Evolutionary conservation across 2,888 invertebrate genomes (phyloP).

Genomic region (Congeria kusceri): DNA sequence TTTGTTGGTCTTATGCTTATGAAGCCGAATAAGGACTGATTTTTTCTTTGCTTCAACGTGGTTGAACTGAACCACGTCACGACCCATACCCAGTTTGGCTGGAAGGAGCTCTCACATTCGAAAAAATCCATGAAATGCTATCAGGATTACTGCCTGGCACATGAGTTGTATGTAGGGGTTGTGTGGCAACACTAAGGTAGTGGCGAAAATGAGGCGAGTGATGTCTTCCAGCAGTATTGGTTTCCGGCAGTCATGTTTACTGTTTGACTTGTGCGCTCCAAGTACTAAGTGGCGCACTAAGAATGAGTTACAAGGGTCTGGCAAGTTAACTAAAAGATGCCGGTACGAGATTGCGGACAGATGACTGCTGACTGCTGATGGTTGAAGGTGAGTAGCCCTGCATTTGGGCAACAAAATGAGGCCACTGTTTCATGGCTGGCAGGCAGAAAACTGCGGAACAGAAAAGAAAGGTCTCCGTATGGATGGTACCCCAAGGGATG

Average conservation of each 20-base stretch:
- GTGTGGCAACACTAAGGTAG: neutral
- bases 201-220: neutral
- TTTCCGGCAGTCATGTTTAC: neutral
- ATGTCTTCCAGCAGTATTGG: neutral
- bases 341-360: constrained; percentile 35
- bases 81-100: neutral
- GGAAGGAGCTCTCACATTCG: constrained; percentile 35
- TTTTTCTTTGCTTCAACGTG: neutral
- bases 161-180: constrained; percentile 11
- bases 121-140: constrained; percentile 40
- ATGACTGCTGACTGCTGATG: constrained; percentile 37
- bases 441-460: neutral
- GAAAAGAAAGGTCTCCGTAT: constrained; percentile 7
- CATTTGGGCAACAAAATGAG: constrained; percentile 20
- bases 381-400: constrained; percentile 14
- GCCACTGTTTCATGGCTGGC: neutral
- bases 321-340: constrained; percentile 12
- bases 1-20: constrained; percentile 19
- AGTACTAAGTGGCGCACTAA: constrained; percentile 9
- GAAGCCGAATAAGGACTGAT: neutral
- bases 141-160: constrained; percentile 17
- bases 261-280: constrained; percentile 21
- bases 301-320: constrained; percentile 16
- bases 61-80: constrained; percentile 3
- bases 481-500: constrained; percentile 12